Base-by-base conservation (phyloP, 2,113 vertebrate species). In the Scalopus aquaticus region DNA sequence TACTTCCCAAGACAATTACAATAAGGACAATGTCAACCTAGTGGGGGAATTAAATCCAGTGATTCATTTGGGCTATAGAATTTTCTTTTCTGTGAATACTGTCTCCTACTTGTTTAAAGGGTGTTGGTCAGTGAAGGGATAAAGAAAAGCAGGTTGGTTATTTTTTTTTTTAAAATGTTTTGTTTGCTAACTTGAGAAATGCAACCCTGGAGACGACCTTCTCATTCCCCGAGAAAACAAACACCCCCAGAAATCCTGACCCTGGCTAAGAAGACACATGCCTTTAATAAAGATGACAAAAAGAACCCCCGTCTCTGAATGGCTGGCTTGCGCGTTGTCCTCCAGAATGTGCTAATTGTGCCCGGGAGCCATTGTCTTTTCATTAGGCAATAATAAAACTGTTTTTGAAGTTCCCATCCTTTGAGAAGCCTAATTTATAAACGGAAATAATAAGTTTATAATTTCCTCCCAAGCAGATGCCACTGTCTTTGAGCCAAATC, bases 401-500 rank as follows among this genome's bases (percentile, higher is more conserved):
- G 19, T 35, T 80, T 51, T 67, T 62, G 84, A 37, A 64, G 28
- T 74, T 65, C 35, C 64, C 37, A 80, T 62, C 78, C 51, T 89
- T 3, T 44, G 90, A 93, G 79, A n/a, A 56, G 62, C 60, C 83
- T 77, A 62, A 73, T 86, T 91, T 88, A 88, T 58, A 65, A 90
- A 65, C 4, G 39, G 77, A 90, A 88, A 77, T 74, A 78, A 65
- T 35, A 91, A 49, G 22, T 42, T 79, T 46, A 64, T 60, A 49
- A 65, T 91, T 62, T 77, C 44, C 62, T 64, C n/a, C 44, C 49
- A 56, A 42, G 51, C 79, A 76, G 73, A 60, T 28, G 67, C 49
- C 62, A 39, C 24, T 88, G 35, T 84, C 67, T 85, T 73, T 65
- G 73, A 67, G 46, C 32, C 26, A 35, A 19, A 35, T 65, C 12